These are phyloP conservation scores for Argentina silus DNA, from an alignment of 2,797 vertebrate species.

Conservation along the genomic window DNA sequence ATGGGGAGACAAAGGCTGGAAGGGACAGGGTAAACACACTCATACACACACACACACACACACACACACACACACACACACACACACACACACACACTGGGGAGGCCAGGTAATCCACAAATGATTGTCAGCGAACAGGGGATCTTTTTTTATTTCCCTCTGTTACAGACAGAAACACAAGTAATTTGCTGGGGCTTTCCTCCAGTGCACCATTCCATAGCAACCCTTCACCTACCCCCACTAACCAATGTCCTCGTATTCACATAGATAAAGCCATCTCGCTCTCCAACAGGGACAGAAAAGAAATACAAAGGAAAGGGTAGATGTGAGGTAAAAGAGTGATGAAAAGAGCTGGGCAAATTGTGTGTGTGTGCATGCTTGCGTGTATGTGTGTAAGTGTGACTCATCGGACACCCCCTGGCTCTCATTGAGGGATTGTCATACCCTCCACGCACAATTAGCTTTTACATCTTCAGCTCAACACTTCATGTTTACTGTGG, in stretches of 20 bases:
- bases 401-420: neutral
- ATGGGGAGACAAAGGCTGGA: constrained; percentile 62
- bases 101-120: neutral
- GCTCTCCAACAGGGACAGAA: constrained; percentile 1
- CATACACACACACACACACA: neutral
- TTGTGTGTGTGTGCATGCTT: neutral
- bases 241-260: constrained; percentile 9
- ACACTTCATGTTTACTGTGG: neutral
- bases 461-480: neutral
- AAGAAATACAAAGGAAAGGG: neutral
- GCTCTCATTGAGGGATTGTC: neutral
- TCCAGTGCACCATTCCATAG: neutral
- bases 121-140: neutral
- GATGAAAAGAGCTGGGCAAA: neutral
- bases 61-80: neutral
- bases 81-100: constrained; percentile 1
- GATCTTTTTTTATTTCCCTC: neutral
- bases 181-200: constrained; percentile 12
- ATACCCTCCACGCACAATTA: neutral
- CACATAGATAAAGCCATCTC: neutral
- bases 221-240: neutral
- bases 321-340: constrained; percentile 20
- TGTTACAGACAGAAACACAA: constrained; percentile 8
- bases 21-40: constrained; percentile 11
- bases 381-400: neutral